Evolutionary conservation across 2,888 invertebrate genomes (phyloP).

Genomic region (Xestobium rufovillosum): DNA sequence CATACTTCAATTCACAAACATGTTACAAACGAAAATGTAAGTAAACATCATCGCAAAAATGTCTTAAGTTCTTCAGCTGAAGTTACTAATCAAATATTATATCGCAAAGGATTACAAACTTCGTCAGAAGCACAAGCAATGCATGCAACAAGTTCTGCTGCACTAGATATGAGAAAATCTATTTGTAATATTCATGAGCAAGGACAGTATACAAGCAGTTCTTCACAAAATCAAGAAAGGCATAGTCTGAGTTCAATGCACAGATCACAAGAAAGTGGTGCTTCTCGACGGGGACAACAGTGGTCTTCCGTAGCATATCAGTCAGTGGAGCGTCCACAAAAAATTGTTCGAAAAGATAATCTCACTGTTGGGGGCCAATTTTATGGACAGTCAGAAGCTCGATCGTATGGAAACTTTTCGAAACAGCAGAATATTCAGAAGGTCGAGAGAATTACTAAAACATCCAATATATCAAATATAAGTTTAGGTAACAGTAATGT

Average conservation of each 20-base stretch:
- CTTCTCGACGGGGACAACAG: conserved; percentile 48
- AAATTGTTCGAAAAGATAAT: conserved; percentile 57
- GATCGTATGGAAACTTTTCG: conserved; percentile 61
- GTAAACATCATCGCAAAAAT: conserved; percentile 61
- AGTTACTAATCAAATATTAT: conserved; percentile 67
- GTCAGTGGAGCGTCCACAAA: conserved; percentile 54
- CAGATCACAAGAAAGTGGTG: conserved; percentile 50
- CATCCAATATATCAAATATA: conserved; percentile 68
- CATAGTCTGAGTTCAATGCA: conserved; percentile 75
- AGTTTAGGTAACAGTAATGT: conserved; percentile 60
- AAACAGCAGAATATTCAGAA: conserved; percentile 45
- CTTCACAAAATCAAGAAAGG: conserved; percentile 61
- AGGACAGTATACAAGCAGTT: conserved; percentile 59
- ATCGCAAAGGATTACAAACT: conserved; percentile 62
- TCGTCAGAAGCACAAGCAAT: conserved; percentile 67
- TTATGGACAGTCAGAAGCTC: conserved; percentile 65
- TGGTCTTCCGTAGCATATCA: conserved; percentile 44
- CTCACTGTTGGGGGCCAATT: conserved; percentile 65
- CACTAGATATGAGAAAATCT: conserved; percentile 73
- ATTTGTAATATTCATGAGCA: conserved; percentile 71
- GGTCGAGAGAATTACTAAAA: conserved; percentile 53
- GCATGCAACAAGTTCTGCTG: conserved; percentile 64
- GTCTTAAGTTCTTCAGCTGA: conserved; percentile 68
- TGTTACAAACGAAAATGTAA: conserved; percentile 19
- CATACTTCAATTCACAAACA: conserved; percentile 26